Base-by-base conservation (phyloP, 2,888 invertebrate species). In the Drosophila pseudotalamancana region DNA sequence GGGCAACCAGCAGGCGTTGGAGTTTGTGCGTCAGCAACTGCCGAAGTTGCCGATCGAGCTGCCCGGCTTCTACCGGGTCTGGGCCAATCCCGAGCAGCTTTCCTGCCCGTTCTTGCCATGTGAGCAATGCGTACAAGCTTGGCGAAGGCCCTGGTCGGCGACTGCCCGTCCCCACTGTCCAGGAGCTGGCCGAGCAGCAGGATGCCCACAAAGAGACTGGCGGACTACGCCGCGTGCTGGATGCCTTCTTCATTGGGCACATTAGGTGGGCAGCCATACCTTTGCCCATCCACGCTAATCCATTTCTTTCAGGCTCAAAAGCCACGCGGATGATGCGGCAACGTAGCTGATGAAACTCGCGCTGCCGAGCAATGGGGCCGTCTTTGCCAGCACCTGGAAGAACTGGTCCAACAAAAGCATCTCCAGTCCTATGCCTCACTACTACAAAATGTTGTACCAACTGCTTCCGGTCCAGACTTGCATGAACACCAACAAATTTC, bases 401-500 rank as follows among this genome's bases (percentile, higher is more conserved):
- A 93, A 93, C 87, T 93, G 93, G 93, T 91, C 91, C n/a, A n/a
- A n/a, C n/a, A n/a, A n/a, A n/a, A n/a, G 65, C 92, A 92, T 87
- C 85, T 93, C 9, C 92, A 91, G 85, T 93, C 92, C 43, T 94
- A 93, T 87, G 94, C n/a, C 94, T 0, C 87, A 91, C 29, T 93
- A 93, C 67, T 93, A 94, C 77, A 92, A 92, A 60, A 91, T 94
- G 72, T 95, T 86, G 92, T 94, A 55, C 95, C 95, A 9, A 94
- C 94, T 14, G 93, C n/a, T n/a, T n/a, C 95, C 6, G 95, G 95
- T 0, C 95, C 95, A 1, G 95, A 95, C 16, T 95, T 95, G 88
- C 92, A 94, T 5, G 95, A 95, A 77, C 93, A 94, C n/a, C 0
- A 92, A 93, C 80, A 93, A 93, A 75, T 87, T 90, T 60, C 89